phyloP scores from a whole-genome alignment of 1,140 invertebrate genomes.

The Aporrectodea caliginosa region DNA sequence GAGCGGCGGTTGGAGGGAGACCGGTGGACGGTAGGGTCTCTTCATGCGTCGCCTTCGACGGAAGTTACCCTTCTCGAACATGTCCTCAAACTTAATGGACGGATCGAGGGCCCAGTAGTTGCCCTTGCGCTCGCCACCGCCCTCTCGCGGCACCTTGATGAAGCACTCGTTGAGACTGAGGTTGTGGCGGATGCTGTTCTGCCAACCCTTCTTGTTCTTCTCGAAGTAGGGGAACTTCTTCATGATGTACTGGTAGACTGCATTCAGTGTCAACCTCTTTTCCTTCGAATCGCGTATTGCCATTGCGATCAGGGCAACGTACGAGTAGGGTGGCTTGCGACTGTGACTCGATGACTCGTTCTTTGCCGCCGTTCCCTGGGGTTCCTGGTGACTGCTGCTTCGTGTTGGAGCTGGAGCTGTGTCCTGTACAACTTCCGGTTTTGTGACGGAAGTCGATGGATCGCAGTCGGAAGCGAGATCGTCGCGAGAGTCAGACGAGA shows the following conservation, averaged over 20 bases:
- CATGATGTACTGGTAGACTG: constrained; percentile 99
- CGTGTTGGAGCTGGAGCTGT: background rate
- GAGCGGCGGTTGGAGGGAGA: constrained; percentile 14
- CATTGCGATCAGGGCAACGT: constrained; percentile 83
- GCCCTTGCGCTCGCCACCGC: constrained; percentile 34
- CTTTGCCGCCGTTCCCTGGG: background rate
- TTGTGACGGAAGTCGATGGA: background rate
- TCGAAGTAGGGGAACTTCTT: constrained; percentile 93
- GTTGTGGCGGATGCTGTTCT: constrained; percentile 66
- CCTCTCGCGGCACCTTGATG: constrained; percentile 46
- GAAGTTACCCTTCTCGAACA: constrained; percentile 36
- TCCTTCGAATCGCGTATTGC: constrained; percentile 61
- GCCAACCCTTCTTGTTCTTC: constrained; percentile 69
- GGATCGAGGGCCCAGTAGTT: constrained; percentile 33
- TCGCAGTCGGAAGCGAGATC: background rate
- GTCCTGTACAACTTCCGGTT: background rate
- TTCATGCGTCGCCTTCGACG: constrained; percentile 33
- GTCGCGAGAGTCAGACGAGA: background rate
- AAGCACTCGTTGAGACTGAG: constrained; percentile 63
- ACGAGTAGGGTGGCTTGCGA: constrained; percentile 69
- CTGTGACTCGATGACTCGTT: background rate
- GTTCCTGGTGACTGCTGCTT: background rate
- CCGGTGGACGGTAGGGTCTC: constrained; percentile 28
- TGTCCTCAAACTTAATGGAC: constrained; percentile 33
- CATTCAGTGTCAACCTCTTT: constrained; percentile 77